Evolutionary conservation across 64 coral and sea anemone species (phyloP).

Genomic region (Hydrozoanthus tunicans): DNA sequence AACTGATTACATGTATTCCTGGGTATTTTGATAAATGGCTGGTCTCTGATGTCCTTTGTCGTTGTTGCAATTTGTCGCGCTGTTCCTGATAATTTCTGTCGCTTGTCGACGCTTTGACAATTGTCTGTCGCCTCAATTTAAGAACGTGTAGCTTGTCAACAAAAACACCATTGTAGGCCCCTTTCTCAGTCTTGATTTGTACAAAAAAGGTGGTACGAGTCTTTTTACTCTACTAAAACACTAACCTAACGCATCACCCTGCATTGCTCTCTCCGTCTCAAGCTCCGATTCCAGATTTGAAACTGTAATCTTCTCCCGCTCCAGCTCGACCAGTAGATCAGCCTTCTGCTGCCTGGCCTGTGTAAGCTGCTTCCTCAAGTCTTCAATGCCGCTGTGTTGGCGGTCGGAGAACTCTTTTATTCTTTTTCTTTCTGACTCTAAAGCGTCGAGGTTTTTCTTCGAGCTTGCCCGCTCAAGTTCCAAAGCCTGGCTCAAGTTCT

Average conservation of each 20-base stretch:
- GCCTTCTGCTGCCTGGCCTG: slow-evolving; percentile 56
- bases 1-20: no score
- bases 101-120: no score
- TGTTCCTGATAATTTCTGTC: no score
- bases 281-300: slow-evolving; percentile 84
- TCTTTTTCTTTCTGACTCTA: slow-evolving; percentile 72
- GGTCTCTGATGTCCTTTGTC: no score
- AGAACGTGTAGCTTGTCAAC: no score
- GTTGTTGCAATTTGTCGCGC: no score
- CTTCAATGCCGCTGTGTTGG: slow-evolving; percentile 57
- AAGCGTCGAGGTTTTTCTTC: slow-evolving; percentile 80
- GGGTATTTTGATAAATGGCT: no score
- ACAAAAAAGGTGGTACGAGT: no score
- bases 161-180: no score
- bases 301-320: slow-evolving; percentile 71
- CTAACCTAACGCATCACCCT: slow-evolving; percentile 74
- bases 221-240: neutral
- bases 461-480: slow-evolving; percentile 85
- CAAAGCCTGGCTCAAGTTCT: slow-evolving; percentile 79
- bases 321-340: slow-evolving; percentile 71
- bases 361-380: slow-evolving; percentile 68
- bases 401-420: slow-evolving; percentile 68
- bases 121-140: no score
- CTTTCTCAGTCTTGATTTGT: neutral
- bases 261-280: slow-evolving; percentile 70